Evolutionary conservation across 1,140 invertebrate genomes (phyloP).

Genomic region (Drosophila nebulosa): DNA sequence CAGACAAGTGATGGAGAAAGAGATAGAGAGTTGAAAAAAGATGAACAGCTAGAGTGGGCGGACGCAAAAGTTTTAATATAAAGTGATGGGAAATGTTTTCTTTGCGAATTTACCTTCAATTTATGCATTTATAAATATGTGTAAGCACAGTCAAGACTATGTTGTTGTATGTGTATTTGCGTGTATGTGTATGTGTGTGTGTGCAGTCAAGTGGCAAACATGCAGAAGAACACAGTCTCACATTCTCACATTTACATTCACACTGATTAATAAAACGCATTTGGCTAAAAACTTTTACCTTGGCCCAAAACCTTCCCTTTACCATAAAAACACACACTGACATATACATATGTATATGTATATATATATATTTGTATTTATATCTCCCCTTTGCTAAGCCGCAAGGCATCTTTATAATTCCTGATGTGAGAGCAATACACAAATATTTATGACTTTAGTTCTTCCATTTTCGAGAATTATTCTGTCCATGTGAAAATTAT

Average conservation of each 20-base stretch:
- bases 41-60: background rate
- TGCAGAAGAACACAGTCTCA: conserved; percentile 27
- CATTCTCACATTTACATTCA: conserved; percentile 26
- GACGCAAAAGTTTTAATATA: conserved; percentile 65
- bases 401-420: background rate
- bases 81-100: conserved; percentile 78
- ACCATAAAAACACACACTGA: background rate
- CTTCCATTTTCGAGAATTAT: background rate
- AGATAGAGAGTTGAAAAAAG: conserved; percentile 2
- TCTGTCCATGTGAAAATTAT: conserved; percentile 49
- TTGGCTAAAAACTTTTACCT: conserved; percentile 70
- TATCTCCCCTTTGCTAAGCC: background rate
- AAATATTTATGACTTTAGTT: background rate
- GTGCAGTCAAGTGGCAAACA: conserved; percentile 70
- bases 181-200: conserved; percentile 18
- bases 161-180: conserved; percentile 5
- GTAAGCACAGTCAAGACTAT: conserved; percentile 61
- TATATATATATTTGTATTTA: conserved; percentile 15
- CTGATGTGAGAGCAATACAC: conserved; percentile 1
- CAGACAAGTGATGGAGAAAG: background rate
- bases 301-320: conserved; percentile 27
- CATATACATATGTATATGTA: background rate
- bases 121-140: conserved; percentile 80
- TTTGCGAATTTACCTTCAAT: conserved; percentile 78
- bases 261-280: conserved; percentile 76